A percentile compares a stretch with the other conserved stretches of the same genome.
phyloP scores from a whole-genome alignment of 2,888 invertebrate genomes.

The Drosophila nigritarsus region DNA sequence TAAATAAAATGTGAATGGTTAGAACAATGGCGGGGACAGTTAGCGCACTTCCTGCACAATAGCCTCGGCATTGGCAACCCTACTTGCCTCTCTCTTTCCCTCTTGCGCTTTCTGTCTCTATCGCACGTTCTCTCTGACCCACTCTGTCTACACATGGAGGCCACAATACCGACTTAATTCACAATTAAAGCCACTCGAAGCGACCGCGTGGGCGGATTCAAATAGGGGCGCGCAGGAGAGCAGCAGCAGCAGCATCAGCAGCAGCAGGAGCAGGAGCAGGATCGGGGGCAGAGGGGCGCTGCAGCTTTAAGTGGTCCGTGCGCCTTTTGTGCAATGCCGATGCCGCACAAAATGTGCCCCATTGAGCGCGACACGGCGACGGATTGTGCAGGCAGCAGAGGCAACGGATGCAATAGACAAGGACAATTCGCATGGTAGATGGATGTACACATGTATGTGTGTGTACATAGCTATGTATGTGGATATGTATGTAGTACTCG shows the following conservation, averaged over 20 bases:
- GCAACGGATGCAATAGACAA: constrained; percentile 43
- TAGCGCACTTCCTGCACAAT: constrained; percentile 63
- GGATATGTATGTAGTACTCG: constrained; percentile 7
- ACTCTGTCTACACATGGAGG: constrained; percentile 56
- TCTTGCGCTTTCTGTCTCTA: background rate
- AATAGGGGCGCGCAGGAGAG: background rate
- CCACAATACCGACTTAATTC: constrained; percentile 84
- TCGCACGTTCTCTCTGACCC: constrained; percentile 1
- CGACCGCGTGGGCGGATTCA: constrained; percentile 41
- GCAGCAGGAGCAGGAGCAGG: background rate
- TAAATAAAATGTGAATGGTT: constrained; percentile 64
- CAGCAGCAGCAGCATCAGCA: background rate
- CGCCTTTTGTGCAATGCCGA: constrained; percentile 62
- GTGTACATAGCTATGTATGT: background rate
- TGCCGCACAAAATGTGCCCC: constrained; percentile 52
- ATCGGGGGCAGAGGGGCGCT: constrained; percentile 1
- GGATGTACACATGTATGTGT: background rate
- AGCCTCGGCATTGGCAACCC: constrained; percentile 73
- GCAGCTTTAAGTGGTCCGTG: constrained; percentile 72
- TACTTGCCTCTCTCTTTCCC: constrained; percentile 18
- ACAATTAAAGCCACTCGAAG: constrained; percentile 83
- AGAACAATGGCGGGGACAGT: constrained; percentile 53
- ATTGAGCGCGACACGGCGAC: constrained; percentile 52
- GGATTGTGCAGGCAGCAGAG: constrained; percentile 32
- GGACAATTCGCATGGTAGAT: constrained; percentile 45